Evolutionary conservation across 2,797 vertebrate species (phyloP).

Genomic region (Pelodytes ibericus): DNA sequence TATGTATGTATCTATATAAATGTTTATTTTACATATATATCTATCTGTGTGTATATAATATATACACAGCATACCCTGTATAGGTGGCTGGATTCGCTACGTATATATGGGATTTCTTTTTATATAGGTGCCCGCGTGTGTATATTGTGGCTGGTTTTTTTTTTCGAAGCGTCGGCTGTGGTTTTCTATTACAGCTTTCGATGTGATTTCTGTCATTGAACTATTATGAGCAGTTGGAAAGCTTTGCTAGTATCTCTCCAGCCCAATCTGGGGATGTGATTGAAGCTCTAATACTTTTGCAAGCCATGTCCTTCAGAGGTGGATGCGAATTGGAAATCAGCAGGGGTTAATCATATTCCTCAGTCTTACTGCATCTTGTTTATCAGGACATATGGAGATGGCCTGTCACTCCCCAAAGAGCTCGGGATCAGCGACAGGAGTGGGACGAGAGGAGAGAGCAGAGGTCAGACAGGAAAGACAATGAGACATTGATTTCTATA

Average conservation of each 20-base stretch:
- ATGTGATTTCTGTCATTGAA: conserved; percentile 48
- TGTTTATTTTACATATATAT: background rate
- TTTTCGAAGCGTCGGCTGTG: conserved; percentile 9
- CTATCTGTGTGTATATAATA: background rate
- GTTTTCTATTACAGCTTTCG: conserved; percentile 45
- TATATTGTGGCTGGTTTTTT: conserved; percentile 14
- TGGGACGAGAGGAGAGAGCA: conserved; percentile 42
- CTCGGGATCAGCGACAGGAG: conserved; percentile 53
- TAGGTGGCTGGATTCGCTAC: background rate
- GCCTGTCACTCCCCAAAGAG: conserved; percentile 53
- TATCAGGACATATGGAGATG: conserved; percentile 56
- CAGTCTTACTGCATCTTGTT: conserved; percentile 52
- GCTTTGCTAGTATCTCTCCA: conserved; percentile 49
- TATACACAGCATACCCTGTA: background rate
- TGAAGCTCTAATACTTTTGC: conserved; percentile 53
- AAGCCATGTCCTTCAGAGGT: conserved; percentile 56
- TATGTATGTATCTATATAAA: background rate
- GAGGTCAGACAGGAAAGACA: conserved; percentile 50
- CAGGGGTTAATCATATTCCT: conserved; percentile 56
- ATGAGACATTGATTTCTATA: conserved; percentile 52
- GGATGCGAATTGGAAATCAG: conserved; percentile 57
- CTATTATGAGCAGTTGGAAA: conserved; percentile 53
- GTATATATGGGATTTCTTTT: background rate
- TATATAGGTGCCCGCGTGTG: background rate
- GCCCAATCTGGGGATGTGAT: conserved; percentile 51